A percentile compares a stretch with the other conserved stretches of the same genome.
phyloP scores from a whole-genome alignment of 2,113 vertebrate genomes.

The Trichechus manatus region DNA sequence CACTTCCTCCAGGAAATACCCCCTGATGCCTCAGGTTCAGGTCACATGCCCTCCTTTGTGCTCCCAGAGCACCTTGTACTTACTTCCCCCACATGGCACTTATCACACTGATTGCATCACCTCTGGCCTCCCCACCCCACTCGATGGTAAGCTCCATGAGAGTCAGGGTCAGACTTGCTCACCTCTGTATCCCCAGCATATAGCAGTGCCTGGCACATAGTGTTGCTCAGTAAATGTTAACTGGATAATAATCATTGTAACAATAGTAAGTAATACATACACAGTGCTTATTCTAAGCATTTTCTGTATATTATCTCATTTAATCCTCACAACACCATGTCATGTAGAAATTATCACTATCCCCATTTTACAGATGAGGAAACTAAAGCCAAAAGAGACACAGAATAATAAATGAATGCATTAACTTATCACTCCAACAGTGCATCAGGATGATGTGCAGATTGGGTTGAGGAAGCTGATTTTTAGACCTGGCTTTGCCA shows the following conservation, averaged over 20 bases:
- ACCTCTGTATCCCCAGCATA: background rate
- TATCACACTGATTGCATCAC: no score
- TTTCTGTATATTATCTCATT: no score
- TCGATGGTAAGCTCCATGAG: no score
- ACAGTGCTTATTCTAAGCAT: background rate
- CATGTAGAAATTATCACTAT: background rate
- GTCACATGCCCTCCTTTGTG: background rate
- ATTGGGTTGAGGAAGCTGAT: background rate
- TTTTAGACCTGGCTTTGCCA: background rate
- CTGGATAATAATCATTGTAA: rapidly evolving
- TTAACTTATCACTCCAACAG: background rate
- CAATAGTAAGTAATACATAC: background rate
- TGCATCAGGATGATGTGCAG: rapidly evolving
- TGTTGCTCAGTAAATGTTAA: background rate
- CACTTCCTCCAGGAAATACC: background rate
- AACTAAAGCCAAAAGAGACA: background rate
- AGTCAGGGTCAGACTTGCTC: background rate
- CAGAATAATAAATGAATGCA: background rate
- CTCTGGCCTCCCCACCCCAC: background rate
- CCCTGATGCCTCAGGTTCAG: background rate
- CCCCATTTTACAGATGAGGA: background rate
- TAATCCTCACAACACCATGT: background rate
- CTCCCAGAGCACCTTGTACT: background rate
- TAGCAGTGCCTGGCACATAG: background rate
- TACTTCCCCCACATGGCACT: rapidly evolving